phyloP scores from a whole-genome alignment of 2,797 vertebrate genomes.

The Notolepis coatsorum region DNA sequence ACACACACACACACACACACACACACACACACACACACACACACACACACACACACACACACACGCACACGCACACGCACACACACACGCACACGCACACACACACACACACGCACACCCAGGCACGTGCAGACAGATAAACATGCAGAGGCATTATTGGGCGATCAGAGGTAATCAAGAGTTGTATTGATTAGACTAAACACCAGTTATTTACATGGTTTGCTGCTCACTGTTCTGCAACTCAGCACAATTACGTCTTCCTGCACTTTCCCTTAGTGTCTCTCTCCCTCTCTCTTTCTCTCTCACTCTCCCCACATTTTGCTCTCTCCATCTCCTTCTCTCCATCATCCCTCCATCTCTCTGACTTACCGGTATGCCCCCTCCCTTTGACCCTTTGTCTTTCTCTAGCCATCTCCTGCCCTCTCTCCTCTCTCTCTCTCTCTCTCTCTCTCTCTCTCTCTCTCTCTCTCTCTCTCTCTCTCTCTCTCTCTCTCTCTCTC shows the following conservation, averaged over 20 bases:
- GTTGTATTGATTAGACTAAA: conserved; percentile 49
- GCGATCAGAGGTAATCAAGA: conserved; percentile 86
- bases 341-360: too few species aligned
- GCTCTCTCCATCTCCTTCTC: neutral
- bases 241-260: conserved; percentile 49
- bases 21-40: conserved; percentile 5
- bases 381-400: neutral
- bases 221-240: conserved; percentile 22
- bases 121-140: conserved; percentile 8
- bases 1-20: neutral
- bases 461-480: neutral
- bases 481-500: neutral
- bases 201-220: conserved; percentile 51
- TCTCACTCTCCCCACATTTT: neutral
- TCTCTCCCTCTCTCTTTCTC: neutral
- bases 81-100: neutral
- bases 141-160: conserved; percentile 80
- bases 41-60: conserved; percentile 7
- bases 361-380: too few species aligned
- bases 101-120: conserved; percentile 1
- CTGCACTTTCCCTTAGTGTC: neutral
- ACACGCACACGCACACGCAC: conserved; percentile 6
- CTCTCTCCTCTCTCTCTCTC: neutral
- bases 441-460: neutral
- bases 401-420: neutral